Evolutionary conservation across 1,140 invertebrate genomes (phyloP), one percentile per base, ranked within the genome.

Genomic region (Euwallacea fornicatus): DNA sequence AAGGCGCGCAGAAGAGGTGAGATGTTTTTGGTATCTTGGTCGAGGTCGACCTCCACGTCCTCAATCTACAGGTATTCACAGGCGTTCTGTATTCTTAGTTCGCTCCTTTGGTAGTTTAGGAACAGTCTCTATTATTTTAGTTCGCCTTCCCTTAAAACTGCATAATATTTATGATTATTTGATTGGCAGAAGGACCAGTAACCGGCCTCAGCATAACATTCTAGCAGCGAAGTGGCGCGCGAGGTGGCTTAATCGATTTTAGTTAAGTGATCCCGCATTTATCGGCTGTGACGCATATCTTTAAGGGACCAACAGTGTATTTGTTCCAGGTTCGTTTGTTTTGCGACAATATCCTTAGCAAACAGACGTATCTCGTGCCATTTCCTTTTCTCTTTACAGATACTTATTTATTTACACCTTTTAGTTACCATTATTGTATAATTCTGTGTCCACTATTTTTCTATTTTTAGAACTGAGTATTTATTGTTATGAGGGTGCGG

Each of bases 1-100:
- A 80, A 80, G 62, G 80, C 82, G 60, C 74, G 78, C 70, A 81
- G 82, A 78, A 83, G 83, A 83, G 86, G 85, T 84, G 85, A 88
- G 81, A 85, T 85, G 80, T 85, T 88, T 78, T 84, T 88, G 78
- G 86, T 87, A 72, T 86, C 87, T 76, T 89, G 87, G 87, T 88
- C 87, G 73, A 80, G 86, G 75, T 87, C 86, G 68, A 87, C 87
- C 59, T 88, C 87, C 72, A 83, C 85, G 58, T 88, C 87, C 73
- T 87, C 87, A 72, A 87, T 88, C 69, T 86, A 86, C 83, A 87
- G 87, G 87, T 88, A 85, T 71, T 66, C 59, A 71, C 46, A 43
- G 16, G 21, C 59, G 42, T 11, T 61, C 42, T 61, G 46, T 50
- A 11, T 50, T 50, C 9, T 50, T 50, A 50, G 13, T 6, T 50